A percentile compares a stretch with the other conserved stretches of the same genome.
Conservation (phyloP, 2,797 vertebrate species). For the Gymnoscopelus braueri region DNA sequence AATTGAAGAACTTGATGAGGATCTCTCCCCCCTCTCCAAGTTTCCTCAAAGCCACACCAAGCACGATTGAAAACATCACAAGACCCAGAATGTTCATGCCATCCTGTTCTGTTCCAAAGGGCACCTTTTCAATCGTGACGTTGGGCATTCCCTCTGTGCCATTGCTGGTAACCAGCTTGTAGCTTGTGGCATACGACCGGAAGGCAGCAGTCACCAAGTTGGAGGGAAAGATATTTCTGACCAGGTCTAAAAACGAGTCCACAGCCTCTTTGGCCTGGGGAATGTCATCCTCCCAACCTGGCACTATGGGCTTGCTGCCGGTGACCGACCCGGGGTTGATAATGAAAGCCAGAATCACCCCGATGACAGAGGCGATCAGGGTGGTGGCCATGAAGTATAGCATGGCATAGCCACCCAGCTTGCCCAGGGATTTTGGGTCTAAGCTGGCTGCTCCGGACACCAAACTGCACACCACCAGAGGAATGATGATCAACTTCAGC, state of each 20-base stretch:
- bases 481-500: constrained; percentile 93
- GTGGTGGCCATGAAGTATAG: constrained; percentile 92
- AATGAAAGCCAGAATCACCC: constrained; percentile 86
- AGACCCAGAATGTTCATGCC: constrained; percentile 93
- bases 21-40: constrained; percentile 89
- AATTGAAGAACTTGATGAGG: constrained; percentile 87
- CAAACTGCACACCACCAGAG: constrained; percentile 91
- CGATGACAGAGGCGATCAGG: constrained; percentile 85
- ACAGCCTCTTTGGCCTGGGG: constrained; percentile 82
- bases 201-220: constrained; percentile 91
- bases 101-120: constrained; percentile 76
- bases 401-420: constrained; percentile 91
- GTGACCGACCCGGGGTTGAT: constrained; percentile 77
- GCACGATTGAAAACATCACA: constrained; percentile 90
- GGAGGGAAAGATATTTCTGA: constrained; percentile 91
- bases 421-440: constrained; percentile 89
- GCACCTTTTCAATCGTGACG: constrained; percentile 73
- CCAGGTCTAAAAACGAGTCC: constrained; percentile 90
- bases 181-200: constrained; percentile 87
- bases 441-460: constrained; percentile 90
- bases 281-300: background rate
- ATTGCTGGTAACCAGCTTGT: constrained; percentile 63
- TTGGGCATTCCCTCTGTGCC: constrained; percentile 17
- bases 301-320: background rate
- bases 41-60: constrained; percentile 89